Percentiles rank a stretch among this genome's conserved stretches.
phyloP scores from a whole-genome alignment of 92 coral and sea anemone genomes.

The Zoanthus sansibaricus region DNA sequence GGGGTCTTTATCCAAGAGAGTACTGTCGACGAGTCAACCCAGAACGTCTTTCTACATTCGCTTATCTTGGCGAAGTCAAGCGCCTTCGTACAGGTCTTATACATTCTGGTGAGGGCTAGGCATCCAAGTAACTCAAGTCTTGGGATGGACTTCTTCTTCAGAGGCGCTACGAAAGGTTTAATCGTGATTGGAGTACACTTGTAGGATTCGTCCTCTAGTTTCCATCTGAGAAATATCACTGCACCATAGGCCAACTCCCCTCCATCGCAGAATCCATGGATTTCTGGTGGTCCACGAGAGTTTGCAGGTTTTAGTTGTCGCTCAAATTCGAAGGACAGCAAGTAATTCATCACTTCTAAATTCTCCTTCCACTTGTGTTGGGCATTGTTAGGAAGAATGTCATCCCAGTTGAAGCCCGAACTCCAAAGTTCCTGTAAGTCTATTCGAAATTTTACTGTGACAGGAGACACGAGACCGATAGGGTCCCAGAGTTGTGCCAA shows the following conservation, averaged over 20 bases:
- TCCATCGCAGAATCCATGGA: conserved; percentile 70
- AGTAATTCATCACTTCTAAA: conserved; percentile 53
- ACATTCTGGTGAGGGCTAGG: conserved; percentile 70
- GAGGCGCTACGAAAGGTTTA: conserved; percentile 72
- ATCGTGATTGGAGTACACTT: conserved; percentile 60
- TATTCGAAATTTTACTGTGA: conserved; percentile 61
- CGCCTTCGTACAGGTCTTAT: conserved; percentile 41
- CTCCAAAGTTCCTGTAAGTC: conserved; percentile 72
- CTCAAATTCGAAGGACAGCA: conserved; percentile 55
- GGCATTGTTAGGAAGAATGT: conserved; percentile 43
- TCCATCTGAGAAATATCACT: conserved; percentile 65
- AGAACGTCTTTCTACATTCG: conserved; percentile 43
- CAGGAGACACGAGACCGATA: conserved; percentile 66
- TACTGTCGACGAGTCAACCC: conserved; percentile 72
- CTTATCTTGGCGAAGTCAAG: conserved; percentile 13
- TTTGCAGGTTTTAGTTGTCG: conserved; percentile 63
- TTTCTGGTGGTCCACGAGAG: conserved; percentile 60
- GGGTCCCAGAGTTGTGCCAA: conserved; percentile 82
- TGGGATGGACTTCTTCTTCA: conserved; percentile 65
- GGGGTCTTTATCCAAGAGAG: conserved; percentile 71
- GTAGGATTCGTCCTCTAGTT: conserved; percentile 56
- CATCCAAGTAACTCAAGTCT: conserved; percentile 77
- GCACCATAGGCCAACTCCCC: conserved; percentile 66
- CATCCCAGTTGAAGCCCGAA: conserved; percentile 71
- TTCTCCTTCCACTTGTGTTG: conserved; percentile 67